Conservation (phyloP, 2,797 vertebrate genomes). For the Urosaurus nigricauda region DNA sequence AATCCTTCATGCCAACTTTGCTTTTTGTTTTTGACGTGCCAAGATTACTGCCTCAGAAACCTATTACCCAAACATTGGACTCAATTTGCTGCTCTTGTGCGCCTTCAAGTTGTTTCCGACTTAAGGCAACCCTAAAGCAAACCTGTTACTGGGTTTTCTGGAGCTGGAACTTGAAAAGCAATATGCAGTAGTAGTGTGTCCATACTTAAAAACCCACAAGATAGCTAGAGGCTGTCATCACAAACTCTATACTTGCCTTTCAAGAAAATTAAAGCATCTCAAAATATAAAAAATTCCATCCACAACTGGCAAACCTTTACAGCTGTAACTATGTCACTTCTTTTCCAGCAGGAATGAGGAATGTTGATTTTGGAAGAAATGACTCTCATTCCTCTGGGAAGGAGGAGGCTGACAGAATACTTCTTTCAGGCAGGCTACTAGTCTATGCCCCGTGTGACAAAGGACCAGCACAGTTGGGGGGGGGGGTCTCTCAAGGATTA, state of each 20-base stretch:
- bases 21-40: neutral
- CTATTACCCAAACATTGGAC: neutral
- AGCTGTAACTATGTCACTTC: neutral
- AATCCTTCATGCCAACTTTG: neutral
- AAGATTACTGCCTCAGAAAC: neutral
- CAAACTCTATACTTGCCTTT: neutral
- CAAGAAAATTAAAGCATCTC: neutral
- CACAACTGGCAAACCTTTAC: neutral
- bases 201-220: neutral
- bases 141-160: no score
- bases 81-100: neutral
- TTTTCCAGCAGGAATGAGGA: neutral
- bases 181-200: neutral
- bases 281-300: neutral
- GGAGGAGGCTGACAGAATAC: neutral
- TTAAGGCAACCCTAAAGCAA: no score
- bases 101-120: no score
- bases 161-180: neutral
- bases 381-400: neutral
- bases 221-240: neutral
- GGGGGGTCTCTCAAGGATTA: no score
- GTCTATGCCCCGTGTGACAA: neutral
- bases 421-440: neutral
- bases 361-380: conserved; percentile 2
- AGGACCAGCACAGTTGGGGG: no score